Percentiles rank a stretch among this genome's conserved stretches.
phyloP scores from a whole-genome alignment of 2,797 vertebrate species.

The Pseudochaenichthys georgianus region DNA sequence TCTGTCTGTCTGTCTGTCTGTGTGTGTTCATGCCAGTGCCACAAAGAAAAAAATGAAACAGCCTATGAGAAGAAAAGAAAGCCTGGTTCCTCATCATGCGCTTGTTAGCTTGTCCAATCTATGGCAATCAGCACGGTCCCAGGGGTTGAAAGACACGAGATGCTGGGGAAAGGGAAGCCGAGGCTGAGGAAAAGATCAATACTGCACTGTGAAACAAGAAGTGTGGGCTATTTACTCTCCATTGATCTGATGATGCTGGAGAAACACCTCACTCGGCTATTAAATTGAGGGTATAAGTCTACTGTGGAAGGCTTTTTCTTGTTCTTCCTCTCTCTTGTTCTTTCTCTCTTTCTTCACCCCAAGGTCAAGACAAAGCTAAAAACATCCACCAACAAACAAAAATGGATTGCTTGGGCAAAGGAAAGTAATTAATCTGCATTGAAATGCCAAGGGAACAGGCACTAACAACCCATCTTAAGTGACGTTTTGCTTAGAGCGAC shows the following conservation, averaged over 20 bases:
- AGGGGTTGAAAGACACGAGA: slow-evolving; percentile 97
- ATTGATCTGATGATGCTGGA: slow-evolving; percentile 99
- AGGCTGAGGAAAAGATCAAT: slow-evolving; percentile 99
- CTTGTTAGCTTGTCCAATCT: slow-evolving; percentile 99
- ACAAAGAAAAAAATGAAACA: slow-evolving; percentile 84
- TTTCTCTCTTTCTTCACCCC: slow-evolving; percentile 84
- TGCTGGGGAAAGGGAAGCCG: slow-evolving; percentile 91
- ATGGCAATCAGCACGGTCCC: slow-evolving; percentile 99
- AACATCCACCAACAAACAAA: slow-evolving; percentile 90
- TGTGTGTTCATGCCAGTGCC: slow-evolving; percentile 86
- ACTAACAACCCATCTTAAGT: slow-evolving; percentile 72
- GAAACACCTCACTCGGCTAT: slow-evolving; percentile 98
- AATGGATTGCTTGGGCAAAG: slow-evolving; percentile 85
- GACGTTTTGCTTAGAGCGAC: slow-evolving; percentile 68
- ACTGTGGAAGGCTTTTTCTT: slow-evolving; percentile 78
- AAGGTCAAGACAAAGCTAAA: slow-evolving; percentile 89
- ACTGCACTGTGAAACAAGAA: slow-evolving; percentile 98
- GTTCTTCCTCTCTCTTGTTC: slow-evolving; percentile 50
- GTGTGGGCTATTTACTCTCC: slow-evolving; percentile 99
- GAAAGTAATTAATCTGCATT: slow-evolving; percentile 91
- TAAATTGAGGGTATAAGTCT: slow-evolving; percentile 99
- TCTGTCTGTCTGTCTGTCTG: slow-evolving; percentile 80
- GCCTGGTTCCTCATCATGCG: slow-evolving; percentile 94
- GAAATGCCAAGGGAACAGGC: slow-evolving; percentile 79
- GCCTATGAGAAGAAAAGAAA: slow-evolving; percentile 87